A percentile compares a stretch with the other conserved stretches of the same genome.
Conservation (phyloP, 2,888 invertebrate species). For the Marasmarcha lunaedactyla region DNA sequence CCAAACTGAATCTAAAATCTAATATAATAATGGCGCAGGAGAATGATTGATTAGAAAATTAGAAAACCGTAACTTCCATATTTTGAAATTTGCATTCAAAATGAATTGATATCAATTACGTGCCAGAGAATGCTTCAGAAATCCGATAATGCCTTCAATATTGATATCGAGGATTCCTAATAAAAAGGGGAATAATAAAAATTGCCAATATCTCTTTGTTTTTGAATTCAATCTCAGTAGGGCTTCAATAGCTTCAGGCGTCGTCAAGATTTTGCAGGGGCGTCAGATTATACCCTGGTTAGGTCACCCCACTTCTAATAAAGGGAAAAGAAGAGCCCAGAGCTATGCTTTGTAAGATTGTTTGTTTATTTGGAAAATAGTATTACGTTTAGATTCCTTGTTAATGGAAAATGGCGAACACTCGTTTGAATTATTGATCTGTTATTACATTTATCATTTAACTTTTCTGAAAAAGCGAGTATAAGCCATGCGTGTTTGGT, state of each 20-base stretch:
- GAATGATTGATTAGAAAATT: no score
- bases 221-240: conserved; percentile 51
- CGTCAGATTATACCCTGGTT: conserved; percentile 21
- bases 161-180: conserved; percentile 10
- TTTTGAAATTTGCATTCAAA: no score
- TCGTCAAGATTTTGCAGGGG: conserved; percentile 31
- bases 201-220: conserved; percentile 50
- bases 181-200: conserved; percentile 26
- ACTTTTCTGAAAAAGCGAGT: no score
- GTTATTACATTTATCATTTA: no score
- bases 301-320: conserved; percentile 26
- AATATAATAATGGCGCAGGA: no score
- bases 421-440: no score
- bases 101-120: neutral
- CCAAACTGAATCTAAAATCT: no score
- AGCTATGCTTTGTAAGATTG: neutral
- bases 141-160: conserved; percentile 1
- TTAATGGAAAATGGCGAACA: no score
- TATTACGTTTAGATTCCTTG: neutral
- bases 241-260: conserved; percentile 52
- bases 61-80: conserved; percentile 2
- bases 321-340: neutral
- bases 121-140: neutral
- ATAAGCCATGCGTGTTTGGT: no score
- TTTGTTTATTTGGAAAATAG: neutral